These are phyloP conservation scores for Standfussiana lucernea DNA, from an alignment of 2,888 invertebrate genomes.

Conservation along the genomic window DNA sequence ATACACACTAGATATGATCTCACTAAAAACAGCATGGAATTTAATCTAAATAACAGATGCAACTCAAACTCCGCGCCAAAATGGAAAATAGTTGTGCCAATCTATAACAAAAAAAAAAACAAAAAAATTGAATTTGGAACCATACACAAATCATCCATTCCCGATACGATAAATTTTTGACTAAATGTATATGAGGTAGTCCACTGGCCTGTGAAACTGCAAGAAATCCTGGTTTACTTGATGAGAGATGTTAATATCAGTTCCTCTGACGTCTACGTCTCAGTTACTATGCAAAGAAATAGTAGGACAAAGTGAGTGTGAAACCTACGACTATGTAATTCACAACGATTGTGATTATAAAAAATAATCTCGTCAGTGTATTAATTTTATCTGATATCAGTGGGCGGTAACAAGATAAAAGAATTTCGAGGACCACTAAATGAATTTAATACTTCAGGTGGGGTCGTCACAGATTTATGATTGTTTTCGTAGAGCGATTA, in stretches of 20 bases:
- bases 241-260: not conserved
- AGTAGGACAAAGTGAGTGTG: not conserved
- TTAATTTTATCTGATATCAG: conserved; percentile 30
- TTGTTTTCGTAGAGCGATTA: conserved; percentile 12
- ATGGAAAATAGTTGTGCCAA: no score
- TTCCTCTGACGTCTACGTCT: not conserved
- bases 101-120: no score
- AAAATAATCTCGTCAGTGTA: conserved; percentile 29
- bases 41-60: no score
- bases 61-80: no score
- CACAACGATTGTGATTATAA: conserved; percentile 30
- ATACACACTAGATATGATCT: no score
- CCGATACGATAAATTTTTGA: no score
- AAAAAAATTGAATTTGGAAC: no score
- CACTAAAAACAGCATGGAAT: no score
- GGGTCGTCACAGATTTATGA: conserved; percentile 41
- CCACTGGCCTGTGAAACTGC: not conserved
- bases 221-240: not conserved
- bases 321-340: conserved; percentile 19
- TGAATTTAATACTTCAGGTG: conserved; percentile 45
- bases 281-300: not conserved
- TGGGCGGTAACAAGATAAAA: conserved; percentile 45
- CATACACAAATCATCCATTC: no score
- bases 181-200: no score
- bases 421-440: not conserved